These are phyloP conservation scores for Zeugodacus cucurbitae DNA, from an alignment of 1,140 invertebrate genomes.

Conservation along the genomic window DNA sequence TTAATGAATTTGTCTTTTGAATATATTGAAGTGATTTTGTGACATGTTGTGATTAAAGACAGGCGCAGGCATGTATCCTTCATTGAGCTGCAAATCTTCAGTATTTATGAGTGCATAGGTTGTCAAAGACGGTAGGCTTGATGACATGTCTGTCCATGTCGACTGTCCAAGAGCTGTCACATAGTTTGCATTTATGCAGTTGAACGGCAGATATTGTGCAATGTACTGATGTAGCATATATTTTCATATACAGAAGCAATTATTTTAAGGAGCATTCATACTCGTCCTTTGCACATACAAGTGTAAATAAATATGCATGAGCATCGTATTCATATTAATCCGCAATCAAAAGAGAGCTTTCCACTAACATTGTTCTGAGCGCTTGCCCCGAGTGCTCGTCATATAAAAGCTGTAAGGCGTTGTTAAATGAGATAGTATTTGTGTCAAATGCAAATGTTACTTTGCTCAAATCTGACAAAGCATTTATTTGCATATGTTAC, in stretches of 20 bases:
- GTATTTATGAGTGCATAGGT: background rate
- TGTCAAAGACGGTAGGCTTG: background rate
- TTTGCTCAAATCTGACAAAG: background rate
- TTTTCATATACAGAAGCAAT: background rate
- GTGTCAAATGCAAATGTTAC: background rate
- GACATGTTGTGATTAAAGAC: background rate
- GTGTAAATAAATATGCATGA: background rate
- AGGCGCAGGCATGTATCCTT: background rate
- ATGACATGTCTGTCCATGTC: background rate
- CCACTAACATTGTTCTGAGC: background rate
- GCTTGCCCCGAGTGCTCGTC: background rate
- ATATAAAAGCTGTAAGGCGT: background rate
- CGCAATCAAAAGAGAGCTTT: background rate
- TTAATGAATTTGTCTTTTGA: background rate
- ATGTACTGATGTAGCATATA: background rate
- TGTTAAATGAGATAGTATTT: background rate
- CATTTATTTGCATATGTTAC: too few relatives aligned
- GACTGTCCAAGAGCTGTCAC: background rate
- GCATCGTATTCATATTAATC: conserved; percentile 9
- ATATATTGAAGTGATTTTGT: background rate
- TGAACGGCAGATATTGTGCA: background rate
- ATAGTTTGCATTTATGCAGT: background rate
- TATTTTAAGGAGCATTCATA: background rate
- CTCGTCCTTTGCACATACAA: background rate
- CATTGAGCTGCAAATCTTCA: background rate